Evolutionary conservation across 2,888 invertebrate species (phyloP).

Genomic region (Oithona nana): DNA sequence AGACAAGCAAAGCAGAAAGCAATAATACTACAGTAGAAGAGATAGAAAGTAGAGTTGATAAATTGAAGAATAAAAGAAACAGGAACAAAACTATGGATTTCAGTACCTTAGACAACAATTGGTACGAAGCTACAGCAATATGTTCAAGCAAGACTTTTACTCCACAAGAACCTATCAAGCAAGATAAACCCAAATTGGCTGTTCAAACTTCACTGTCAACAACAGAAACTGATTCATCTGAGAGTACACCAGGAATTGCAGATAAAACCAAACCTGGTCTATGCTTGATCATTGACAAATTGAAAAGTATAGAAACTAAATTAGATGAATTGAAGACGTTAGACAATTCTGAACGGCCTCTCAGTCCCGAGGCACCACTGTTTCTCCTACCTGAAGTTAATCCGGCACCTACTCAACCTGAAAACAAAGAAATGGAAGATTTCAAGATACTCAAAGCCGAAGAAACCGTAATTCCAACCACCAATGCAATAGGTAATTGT

Average conservation of each 20-base stretch:
- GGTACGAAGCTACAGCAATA: background rate
- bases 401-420: background rate
- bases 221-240: background rate
- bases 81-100: background rate
- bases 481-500: background rate
- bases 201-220: too few species aligned
- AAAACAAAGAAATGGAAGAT: background rate
- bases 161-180: background rate
- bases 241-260: background rate
- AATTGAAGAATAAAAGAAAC: background rate
- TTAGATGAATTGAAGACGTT: constrained; percentile 15
- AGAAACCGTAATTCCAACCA: background rate
- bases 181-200: background rate
- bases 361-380: background rate
- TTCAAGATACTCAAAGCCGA: too few species aligned
- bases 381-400: background rate
- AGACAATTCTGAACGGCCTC: background rate
- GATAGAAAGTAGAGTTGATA: background rate
- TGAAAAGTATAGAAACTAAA: constrained; percentile 12
- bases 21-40: background rate
- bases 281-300: background rate
- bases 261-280: background rate
- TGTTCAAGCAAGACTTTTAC: background rate
- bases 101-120: background rate
- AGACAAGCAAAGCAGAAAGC: background rate